These are phyloP conservation scores for Tenebrio molitor DNA, from an alignment of 1,140 invertebrate species.

Conservation along the genomic window DNA sequence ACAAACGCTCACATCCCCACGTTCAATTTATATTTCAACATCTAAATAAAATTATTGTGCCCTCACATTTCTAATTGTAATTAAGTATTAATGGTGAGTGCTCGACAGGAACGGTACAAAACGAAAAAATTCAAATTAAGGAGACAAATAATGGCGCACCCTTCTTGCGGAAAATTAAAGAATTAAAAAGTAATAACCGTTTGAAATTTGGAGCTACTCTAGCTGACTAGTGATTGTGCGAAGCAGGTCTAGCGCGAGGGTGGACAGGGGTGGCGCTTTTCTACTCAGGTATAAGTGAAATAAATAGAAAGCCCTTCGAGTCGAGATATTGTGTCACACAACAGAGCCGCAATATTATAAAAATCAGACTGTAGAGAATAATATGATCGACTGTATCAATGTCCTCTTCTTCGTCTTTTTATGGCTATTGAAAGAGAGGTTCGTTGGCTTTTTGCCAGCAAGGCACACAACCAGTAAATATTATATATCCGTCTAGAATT, in stretches of 20 bases:
- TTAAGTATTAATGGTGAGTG: constrained; percentile 10
- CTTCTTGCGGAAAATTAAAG: constrained; percentile 2
- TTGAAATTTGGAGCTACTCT: neutral
- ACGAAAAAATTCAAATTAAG: constrained; percentile 3
- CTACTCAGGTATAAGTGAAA: constrained; percentile 25
- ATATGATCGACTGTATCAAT: constrained; percentile 26
- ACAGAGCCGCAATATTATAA: constrained; percentile 22
- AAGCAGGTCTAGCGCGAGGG: no score
- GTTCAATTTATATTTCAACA: constrained; percentile 15
- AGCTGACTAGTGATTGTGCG: no score
- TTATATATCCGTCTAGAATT: constrained; percentile 34
- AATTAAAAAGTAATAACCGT: constrained; percentile 28
- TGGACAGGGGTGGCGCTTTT: neutral
- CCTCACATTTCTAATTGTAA: constrained; percentile 7
- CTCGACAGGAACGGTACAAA: neutral
- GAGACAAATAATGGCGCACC: neutral
- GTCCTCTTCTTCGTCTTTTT: constrained; percentile 30
- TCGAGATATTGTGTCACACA: neutral
- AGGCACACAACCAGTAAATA: constrained; percentile 24
- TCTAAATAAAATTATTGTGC: constrained; percentile 19
- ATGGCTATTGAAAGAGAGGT: constrained; percentile 23
- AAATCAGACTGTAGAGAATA: constrained; percentile 30
- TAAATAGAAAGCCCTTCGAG: neutral
- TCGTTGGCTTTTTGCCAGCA: constrained; percentile 24
- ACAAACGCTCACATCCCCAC: constrained; percentile 12